A percentile compares a stretch with the other conserved stretches of the same genome.
Evolutionary conservation across 2,113 vertebrate species (phyloP).

Genomic region (Aptenodytes forsteri): DNA sequence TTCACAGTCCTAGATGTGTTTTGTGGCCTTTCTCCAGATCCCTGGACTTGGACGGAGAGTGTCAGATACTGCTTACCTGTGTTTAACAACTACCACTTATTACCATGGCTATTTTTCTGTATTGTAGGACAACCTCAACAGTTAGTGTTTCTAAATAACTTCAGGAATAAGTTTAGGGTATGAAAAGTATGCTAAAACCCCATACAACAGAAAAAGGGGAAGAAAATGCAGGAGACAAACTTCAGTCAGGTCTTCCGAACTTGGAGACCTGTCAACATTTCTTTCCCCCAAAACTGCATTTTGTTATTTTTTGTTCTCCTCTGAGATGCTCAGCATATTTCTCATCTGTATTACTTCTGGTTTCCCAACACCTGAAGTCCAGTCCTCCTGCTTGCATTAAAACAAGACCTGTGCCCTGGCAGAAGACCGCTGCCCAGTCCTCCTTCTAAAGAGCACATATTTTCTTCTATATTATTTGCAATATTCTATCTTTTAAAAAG

Average conservation of each 20-base stretch:
- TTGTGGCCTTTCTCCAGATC: accelerated
- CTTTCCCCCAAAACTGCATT: not conserved
- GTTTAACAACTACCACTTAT: not conserved
- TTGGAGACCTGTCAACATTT: not conserved
- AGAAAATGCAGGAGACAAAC: not conserved
- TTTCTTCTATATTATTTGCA: not conserved
- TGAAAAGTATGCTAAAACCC: not conserved
- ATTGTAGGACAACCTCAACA: not conserved
- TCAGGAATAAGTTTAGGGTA: not conserved
- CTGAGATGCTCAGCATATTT: not conserved
- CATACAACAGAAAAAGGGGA: not conserved
- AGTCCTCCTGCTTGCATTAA: not conserved
- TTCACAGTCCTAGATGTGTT: not conserved
- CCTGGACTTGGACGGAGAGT: not conserved
- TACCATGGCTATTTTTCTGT: not conserved
- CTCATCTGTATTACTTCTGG: not conserved
- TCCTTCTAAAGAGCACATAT: not conserved
- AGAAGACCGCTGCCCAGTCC: not conserved
- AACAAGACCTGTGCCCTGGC: not conserved
- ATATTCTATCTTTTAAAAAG: not conserved
- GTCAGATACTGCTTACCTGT: not conserved
- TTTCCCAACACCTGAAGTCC: not conserved
- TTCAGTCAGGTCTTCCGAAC: not conserved
- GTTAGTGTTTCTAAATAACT: not conserved
- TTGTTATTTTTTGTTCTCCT: not conserved